A percentile compares a stretch with the other conserved stretches of the same genome.
Conservation (phyloP, 2,888 invertebrate species). For the Melieria omissa region DNA sequence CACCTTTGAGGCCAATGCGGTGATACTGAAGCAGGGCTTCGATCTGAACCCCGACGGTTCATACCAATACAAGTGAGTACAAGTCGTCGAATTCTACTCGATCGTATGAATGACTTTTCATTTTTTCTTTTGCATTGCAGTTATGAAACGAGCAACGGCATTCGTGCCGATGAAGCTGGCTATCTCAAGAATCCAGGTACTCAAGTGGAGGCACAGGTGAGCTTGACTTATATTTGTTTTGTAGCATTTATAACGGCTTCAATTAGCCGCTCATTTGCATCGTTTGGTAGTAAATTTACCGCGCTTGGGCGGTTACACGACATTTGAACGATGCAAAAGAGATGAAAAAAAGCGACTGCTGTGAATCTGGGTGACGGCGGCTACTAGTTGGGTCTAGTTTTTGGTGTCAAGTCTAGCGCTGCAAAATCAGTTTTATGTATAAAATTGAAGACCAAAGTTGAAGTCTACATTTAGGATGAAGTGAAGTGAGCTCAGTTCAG, state of each 20-base stretch:
- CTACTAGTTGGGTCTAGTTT: too few relatives aligned
- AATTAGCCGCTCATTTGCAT: conserved; percentile 29
- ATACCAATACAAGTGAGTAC: conserved; percentile 68
- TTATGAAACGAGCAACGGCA: conserved; percentile 75
- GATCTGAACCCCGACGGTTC: conserved; percentile 69
- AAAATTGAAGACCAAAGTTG: too few relatives aligned
- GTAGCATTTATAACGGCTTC: not conserved
- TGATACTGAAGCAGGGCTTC: conserved; percentile 68
- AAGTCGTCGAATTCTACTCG: not conserved
- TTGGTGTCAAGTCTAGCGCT: too few relatives aligned
- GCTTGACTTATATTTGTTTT: conserved; percentile 19
- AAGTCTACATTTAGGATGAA: too few relatives aligned
- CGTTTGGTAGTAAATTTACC: conserved; percentile 10
- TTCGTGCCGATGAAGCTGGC: conserved; percentile 73
- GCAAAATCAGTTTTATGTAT: too few relatives aligned
- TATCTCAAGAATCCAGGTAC: conserved; percentile 72
- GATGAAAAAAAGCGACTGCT: too few relatives aligned
- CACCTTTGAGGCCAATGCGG: conserved; percentile 66
- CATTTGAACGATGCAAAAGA: too few relatives aligned
- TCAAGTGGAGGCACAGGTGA: conserved; percentile 70
- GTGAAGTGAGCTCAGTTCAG: too few relatives aligned
- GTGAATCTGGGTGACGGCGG: too few relatives aligned
- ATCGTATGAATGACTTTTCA: not conserved
- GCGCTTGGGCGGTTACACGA: conserved; percentile 8
- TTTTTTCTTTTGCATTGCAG: conserved; percentile 56